Base-by-base conservation (phyloP, 2,113 vertebrate genomes). In the Kobus ellipsiprymnus region DNA sequence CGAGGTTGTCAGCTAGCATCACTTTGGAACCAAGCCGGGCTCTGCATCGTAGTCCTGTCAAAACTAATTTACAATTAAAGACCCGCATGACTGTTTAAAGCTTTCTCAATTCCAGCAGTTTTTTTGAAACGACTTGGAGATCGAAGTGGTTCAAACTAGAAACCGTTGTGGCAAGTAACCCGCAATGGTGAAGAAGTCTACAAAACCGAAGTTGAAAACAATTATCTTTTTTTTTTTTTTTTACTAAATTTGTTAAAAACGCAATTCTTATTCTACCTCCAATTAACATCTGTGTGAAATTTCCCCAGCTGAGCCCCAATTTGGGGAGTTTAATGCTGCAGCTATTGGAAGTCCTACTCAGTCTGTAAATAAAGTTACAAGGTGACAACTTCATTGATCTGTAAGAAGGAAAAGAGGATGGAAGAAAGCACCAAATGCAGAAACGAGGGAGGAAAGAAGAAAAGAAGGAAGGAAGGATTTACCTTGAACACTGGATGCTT, bases 51-150 rank as follows among this genome's bases (percentile, higher is more conserved):
- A 99, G 99, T 99, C 98, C 99, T 99, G 99, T 99, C 99, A 99
- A 99, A 99, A 99, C 99, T 99, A 99, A 99, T 99, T 99, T 99
- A 99, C 99, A 99, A 99, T 99, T 99, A 99, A 99, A 98, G 98
- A 98, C 99, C 98, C 98, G 98, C 59, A 86, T 96, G 98, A 99
- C 99, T 99, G 99, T 99, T 99, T 99, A 99, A 99, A 99, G 99
- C 99, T 99, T 98, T 89, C 99, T 99, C 98, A 98, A 98, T 98
- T 98, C 99, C 97, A 95, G 98, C 60, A 77, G 99, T 98, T 98
- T 54, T 99, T 98, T 98, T 93, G 98, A 98, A 97, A 99, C 98
- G 99, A 98, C 99, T 99, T 99, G 99, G 99, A 98, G 98, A 99
- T 98, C 98, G 99, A 99, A 99, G 98, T 95, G 95, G 96, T 92